Base-by-base conservation (phyloP, 2,797 vertebrate genomes). In the Clarias laeviceps region DNA sequence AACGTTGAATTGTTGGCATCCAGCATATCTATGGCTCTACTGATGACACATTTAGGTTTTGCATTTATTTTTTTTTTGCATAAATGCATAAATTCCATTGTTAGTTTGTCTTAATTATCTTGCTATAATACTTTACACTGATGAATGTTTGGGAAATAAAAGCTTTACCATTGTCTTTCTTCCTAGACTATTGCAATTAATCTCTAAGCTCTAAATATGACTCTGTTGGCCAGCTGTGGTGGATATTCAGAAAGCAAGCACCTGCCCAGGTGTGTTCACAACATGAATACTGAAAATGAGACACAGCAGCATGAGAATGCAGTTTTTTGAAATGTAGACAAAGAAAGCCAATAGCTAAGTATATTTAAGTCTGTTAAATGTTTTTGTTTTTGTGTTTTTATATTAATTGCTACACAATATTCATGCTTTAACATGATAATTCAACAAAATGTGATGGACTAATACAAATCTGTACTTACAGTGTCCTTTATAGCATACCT, bases 201-300 rank as follows among this genome's bases (percentile, higher is more conserved):
- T 86, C 37, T 73, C 37, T 27, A 45, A 57, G 70, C n/a, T 29
- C 80, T 80, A 80, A 80, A 66, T 87, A 65, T 66, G 68, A 57
- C 76, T 12, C 24, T 80, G 85, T 18, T 45, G 69, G 15, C 65
- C 76, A 86, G 82, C 57, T 87, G 82, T 73, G 74, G 40, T 57
- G 7, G 32, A 22, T 34, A 34, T 45, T 62, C 56, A 83, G 57
- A 65, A 40, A 83, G 27, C 0, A 5, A 64, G 24, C 76, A 86
- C 59, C 74, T 86, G 82, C 24, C n/a, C 61, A 82, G 68, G 86
- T 81, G 68, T 68, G 27, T n/a, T 22, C 66, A 45, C 34, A 80
- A 1, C 11, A 54, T 22, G 29, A 34, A 77, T 34, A 15, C 18
- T 59, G 56, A 59, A 81, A 66, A 65, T 80, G 18, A 74, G 40